Evolutionary conservation across 2,888 invertebrate species (phyloP), one percentile per base, ranked within the genome.

Genomic region (Phrixothrix hirtus): DNA sequence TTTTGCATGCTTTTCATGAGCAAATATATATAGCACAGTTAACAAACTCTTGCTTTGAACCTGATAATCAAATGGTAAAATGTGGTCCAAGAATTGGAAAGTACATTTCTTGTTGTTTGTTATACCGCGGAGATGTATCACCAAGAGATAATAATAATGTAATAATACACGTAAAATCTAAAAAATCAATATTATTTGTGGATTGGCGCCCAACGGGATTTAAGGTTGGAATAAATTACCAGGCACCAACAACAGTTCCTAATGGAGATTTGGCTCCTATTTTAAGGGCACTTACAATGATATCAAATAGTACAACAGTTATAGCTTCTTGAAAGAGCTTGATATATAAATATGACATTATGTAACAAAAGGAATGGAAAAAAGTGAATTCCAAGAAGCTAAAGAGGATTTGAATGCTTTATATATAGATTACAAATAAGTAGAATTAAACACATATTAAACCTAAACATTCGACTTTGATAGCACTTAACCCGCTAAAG

Each of bases 401-500:
- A 72, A 81, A 3, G 79, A 81, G 35, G 83, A 88, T 67, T 73
- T 88, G 38, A 79, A 80, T 57, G 81, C 85, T 5, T 72, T 88
- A 37, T 79, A 83, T 17, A 76, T 79, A 64, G 88, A 88, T 72
- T 88, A 88, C 64, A 80, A 75, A 61, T 86, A 87, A 78, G 81
- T 87, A 59, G 86, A 87, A 63, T 65, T 54, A 13, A 63, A 65
- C 50, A 55, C 49, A 14, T 57, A 55, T 21, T 51, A 51, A 58
- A 25, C 10, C n/a, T 16, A 15, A 17, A 14, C 15, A 5, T 5
- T n/a, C n/a, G 15, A 43, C 15, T 54, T 79, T n/a, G n/a, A n/a
- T n/a, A n/a, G n/a, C n/a, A n/a, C n/a, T n/a, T 70, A 89, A 59
- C 83, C 86, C 34, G 98, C 98, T 64, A 99, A 76, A 10, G 99